These are phyloP conservation scores for Puma concolor DNA, from an alignment of 2,113 vertebrate species.

Conservation along the genomic window DNA sequence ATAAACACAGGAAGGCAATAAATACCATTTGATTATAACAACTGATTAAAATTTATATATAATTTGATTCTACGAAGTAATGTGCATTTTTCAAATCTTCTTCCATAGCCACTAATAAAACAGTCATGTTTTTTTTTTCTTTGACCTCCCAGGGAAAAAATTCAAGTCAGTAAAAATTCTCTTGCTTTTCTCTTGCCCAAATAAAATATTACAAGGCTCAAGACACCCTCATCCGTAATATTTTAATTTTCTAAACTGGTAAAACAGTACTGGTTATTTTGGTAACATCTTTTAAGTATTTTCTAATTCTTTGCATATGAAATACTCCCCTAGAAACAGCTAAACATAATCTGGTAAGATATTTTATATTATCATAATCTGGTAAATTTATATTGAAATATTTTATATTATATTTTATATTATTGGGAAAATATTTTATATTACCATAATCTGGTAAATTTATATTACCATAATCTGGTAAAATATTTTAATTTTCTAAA, in stretches of 20 bases:
- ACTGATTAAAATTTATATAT: slow-evolving; percentile 27
- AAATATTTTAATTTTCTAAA: too few species aligned
- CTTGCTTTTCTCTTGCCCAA: not conserved
- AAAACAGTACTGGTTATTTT: not conserved
- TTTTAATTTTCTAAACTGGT: not conserved
- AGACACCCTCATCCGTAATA: not conserved
- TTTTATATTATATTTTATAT: too few species aligned
- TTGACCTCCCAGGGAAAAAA: not conserved
- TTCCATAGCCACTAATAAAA: not conserved
- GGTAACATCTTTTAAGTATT: not conserved
- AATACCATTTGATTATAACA: slow-evolving; percentile 5
- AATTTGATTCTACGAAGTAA: slow-evolving; percentile 43
- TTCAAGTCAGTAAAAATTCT: not conserved
- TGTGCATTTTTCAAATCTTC: not conserved
- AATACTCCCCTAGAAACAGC: not conserved
- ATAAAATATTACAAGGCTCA: not conserved
- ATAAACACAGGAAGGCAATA: slow-evolving; percentile 36
- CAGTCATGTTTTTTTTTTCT: not conserved
- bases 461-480: too few species aligned
- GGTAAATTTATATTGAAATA: too few species aligned
- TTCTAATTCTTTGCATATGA: not conserved
- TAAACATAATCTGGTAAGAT: slow-evolving; percentile 11
- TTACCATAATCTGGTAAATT: too few species aligned
- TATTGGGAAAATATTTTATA: too few species aligned
- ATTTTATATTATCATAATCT: too few species aligned